Conservation (phyloP, 2,888 invertebrate genomes). For the Dexiosoma caninum region DNA sequence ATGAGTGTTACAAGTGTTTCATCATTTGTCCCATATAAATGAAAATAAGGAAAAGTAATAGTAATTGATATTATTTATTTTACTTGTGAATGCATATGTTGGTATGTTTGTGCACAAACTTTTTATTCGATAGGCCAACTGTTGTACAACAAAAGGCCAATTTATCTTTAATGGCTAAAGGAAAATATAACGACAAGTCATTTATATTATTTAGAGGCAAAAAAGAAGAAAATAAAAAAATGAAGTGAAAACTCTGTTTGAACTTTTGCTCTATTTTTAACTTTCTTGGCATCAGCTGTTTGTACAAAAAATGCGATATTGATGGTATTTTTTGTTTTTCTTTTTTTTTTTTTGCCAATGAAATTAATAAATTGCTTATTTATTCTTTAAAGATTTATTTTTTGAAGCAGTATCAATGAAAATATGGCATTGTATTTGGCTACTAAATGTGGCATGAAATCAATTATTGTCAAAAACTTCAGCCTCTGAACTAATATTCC, state of each 20-base stretch:
- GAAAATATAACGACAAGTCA: slow-evolving; percentile 52
- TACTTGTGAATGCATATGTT: too few species aligned
- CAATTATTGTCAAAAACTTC: background rate
- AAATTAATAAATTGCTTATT: slow-evolving; percentile 24
- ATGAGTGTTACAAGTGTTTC: slow-evolving; percentile 40
- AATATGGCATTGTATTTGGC: background rate
- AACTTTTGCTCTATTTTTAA: slow-evolving; percentile 39
- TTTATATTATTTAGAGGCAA: slow-evolving; percentile 47
- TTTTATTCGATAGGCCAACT: slow-evolving; percentile 44
- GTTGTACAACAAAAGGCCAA: slow-evolving; percentile 44
- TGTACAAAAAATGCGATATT: slow-evolving; percentile 39
- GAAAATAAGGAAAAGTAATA: slow-evolving; percentile 35
- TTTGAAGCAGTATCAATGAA: background rate
- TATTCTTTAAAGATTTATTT: background rate
- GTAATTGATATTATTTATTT: slow-evolving; percentile 62
- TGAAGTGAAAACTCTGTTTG: slow-evolving; percentile 34
- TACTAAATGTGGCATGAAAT: background rate
- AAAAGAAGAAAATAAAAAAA: too few species aligned
- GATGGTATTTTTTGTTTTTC: slow-evolving; percentile 30
- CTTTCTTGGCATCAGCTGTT: slow-evolving; percentile 43
- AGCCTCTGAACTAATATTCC: too few species aligned
- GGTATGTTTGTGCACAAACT: background rate
- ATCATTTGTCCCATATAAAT: slow-evolving; percentile 48
- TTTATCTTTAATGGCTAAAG: slow-evolving; percentile 34
- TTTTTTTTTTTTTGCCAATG: background rate